Base-by-base conservation (phyloP, 1,140 invertebrate genomes). In the Drosophila grimshawi region DNA sequence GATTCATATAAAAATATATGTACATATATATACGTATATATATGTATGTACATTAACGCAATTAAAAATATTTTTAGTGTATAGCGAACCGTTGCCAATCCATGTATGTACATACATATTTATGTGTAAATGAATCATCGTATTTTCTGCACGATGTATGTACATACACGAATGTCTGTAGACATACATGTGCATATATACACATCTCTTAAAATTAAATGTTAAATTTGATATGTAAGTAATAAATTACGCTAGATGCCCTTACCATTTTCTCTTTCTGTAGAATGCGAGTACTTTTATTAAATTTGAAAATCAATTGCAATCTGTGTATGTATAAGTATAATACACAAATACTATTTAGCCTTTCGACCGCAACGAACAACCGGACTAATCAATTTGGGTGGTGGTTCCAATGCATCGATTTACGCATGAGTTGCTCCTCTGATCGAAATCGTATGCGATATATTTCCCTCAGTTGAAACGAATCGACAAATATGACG, bases 341-440 rank as follows among this genome's bases (percentile, higher is more conserved):
- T 70, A 72, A 82, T 75, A 82, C 76, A 85, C 55, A 85, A 85
- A 85, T 85, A 80, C 81, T 83, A 75, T 60, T 85, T 74, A 70
- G 65, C 68, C 65, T 70, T 77, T 77, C 68, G 81, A 64, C 81
- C 78, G 65, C 76, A 79, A 73, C 63, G 80, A 82, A 82, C 80
- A 82, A 79, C 76, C 71, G 76, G 71, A 82, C 80, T 69, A 83
- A 83, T 79, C 76, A 79, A 82, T 79, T 81, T 71, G 63, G 69
- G 69, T 72, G 69, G 62, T 66, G 72, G 66, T 63, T 75, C 53
- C 49, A 45, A 57, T 52, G 60, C 27, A 45, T 63, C 49, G 43
- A 63, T 63, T 48, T 53, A 46, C 39, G 41, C 27, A 63, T 63
- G 59, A 63, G 67, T 70, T 55, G 49, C 32, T 19, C 32, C 32